A percentile compares a stretch with the other conserved stretches of the same genome.
These are phyloP conservation scores for Temnopleurus reevesii DNA, from an alignment of 53 echinoderm and acorn worm genomes.

Conservation along the genomic window DNA sequence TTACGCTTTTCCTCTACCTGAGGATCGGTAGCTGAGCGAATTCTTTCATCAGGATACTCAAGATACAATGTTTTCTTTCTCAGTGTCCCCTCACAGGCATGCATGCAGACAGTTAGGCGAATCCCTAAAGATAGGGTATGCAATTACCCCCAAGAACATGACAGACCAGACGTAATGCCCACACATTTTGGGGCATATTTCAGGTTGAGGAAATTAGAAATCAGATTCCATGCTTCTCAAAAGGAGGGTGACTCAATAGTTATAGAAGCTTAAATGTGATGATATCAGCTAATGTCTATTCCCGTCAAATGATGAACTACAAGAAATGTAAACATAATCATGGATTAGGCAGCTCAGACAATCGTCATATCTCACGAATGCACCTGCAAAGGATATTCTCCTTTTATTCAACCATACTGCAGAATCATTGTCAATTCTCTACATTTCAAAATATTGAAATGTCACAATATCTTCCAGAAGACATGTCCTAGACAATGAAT, in stretches of 20 bases:
- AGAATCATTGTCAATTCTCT: neutral
- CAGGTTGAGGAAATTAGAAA: neutral
- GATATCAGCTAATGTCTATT: neutral
- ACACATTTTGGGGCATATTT: neutral
- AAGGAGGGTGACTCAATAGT: neutral
- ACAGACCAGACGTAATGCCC: neutral
- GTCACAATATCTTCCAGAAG: neutral
- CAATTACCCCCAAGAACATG: conserved; percentile 28
- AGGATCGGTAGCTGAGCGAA: neutral
- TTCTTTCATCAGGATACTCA: neutral
- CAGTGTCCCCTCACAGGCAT: conserved; percentile 21
- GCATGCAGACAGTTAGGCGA: conserved; percentile 1
- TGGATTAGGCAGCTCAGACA: conserved; percentile 36
- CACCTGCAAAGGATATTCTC: neutral
- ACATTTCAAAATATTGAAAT: neutral
- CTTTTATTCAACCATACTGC: neutral
- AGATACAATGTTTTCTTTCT: neutral
- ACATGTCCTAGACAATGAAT: neutral
- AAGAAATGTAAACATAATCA: neutral
- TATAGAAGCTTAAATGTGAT: neutral
- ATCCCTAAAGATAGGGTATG: neutral
- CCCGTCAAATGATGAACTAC: neutral
- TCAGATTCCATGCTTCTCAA: neutral
- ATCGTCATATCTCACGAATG: neutral
- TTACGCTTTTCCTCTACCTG: neutral